Percentiles rank a stretch among this genome's conserved stretches.
Evolutionary conservation across 2,797 vertebrate genomes (phyloP).

Genomic region (Schizopygopsis malacanthus): DNA sequence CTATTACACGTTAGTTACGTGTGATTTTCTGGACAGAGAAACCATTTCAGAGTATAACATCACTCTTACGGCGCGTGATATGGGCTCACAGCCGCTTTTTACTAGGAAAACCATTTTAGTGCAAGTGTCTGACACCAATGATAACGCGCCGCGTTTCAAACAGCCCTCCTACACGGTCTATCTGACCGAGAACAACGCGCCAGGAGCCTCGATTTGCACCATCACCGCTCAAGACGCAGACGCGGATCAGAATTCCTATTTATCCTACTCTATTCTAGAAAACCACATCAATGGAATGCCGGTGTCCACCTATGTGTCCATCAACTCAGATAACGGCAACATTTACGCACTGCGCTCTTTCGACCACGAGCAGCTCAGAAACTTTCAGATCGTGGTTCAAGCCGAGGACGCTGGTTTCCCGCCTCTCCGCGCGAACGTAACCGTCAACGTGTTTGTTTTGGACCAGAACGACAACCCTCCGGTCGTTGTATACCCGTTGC

Average conservation of each 20-base stretch:
- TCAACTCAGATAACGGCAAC: slow-evolving; percentile 89
- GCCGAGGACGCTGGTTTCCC: slow-evolving; percentile 88
- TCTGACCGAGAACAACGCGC: slow-evolving; percentile 88
- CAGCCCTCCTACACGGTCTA: slow-evolving; percentile 89
- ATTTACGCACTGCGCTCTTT: slow-evolving; percentile 90
- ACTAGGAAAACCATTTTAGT: slow-evolving; percentile 81
- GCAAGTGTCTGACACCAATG: slow-evolving; percentile 87
- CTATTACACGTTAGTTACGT: slow-evolving; percentile 90
- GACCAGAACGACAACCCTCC: slow-evolving; percentile 91
- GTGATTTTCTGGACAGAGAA: slow-evolving; percentile 85
- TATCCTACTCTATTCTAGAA: slow-evolving; percentile 87
- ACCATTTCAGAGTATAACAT: slow-evolving; percentile 79
- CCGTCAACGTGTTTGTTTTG: slow-evolving; percentile 83
- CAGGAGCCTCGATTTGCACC: slow-evolving; percentile 87
- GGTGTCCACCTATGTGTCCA: slow-evolving; percentile 87
- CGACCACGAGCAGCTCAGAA: slow-evolving; percentile 87
- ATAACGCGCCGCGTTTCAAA: slow-evolving; percentile 85
- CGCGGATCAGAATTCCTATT: slow-evolving; percentile 84
- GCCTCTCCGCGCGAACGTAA: slow-evolving; percentile 80
- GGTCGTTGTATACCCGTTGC: slow-evolving; percentile 75
- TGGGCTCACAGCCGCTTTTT: slow-evolving; percentile 83
- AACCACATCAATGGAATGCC: slow-evolving; percentile 84
- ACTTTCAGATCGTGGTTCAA: slow-evolving; percentile 84
- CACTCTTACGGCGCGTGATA: slow-evolving; percentile 84
- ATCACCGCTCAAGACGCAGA: slow-evolving; percentile 85